A percentile compares a stretch with the other conserved stretches of the same genome.
These are phyloP conservation scores for Nymphalis c-album DNA, from an alignment of 2,888 invertebrate genomes.

Conservation along the genomic window DNA sequence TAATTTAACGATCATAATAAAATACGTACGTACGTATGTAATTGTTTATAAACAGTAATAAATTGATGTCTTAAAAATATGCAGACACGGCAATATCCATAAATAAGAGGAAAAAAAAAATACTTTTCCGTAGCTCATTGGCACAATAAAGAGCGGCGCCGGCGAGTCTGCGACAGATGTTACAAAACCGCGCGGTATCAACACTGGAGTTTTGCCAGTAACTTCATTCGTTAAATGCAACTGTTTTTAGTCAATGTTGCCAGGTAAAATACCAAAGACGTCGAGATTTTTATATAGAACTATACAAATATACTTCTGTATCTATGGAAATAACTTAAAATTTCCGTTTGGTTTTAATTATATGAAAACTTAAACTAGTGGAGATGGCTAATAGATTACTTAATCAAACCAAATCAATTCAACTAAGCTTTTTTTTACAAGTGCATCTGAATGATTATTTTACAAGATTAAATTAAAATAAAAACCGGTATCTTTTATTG, in stretches of 20 bases:
- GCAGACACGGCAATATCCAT: background rate
- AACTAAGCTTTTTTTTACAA: too few species aligned
- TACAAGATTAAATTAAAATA: too few species aligned
- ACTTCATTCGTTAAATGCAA: slow-evolving; percentile 25
- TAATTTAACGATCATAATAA: too few species aligned
- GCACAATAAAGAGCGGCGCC: slow-evolving; percentile 32
- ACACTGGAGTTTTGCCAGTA: slow-evolving; percentile 38
- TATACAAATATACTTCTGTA: too few species aligned
- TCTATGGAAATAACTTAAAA: too few species aligned
- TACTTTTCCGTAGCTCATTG: slow-evolving; percentile 14
- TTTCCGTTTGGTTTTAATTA: too few species aligned
- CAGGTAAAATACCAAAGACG: slow-evolving; percentile 13
- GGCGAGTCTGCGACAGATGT: slow-evolving; percentile 34
- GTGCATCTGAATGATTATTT: too few species aligned
- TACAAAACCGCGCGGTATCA: slow-evolving; percentile 35
- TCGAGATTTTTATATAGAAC: background rate
- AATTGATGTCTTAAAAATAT: background rate
- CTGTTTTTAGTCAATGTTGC: slow-evolving; percentile 12
- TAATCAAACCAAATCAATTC: too few species aligned
- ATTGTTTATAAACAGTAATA: background rate
- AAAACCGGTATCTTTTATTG: too few species aligned
- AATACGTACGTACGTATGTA: too few species aligned
- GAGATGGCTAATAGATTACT: too few species aligned
- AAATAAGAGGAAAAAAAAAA: slow-evolving; percentile 6
- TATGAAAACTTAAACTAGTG: too few species aligned